These are phyloP conservation scores for Macrotrachela quadricornifera DNA, from an alignment of 1,140 invertebrate genomes.

Conservation along the genomic window DNA sequence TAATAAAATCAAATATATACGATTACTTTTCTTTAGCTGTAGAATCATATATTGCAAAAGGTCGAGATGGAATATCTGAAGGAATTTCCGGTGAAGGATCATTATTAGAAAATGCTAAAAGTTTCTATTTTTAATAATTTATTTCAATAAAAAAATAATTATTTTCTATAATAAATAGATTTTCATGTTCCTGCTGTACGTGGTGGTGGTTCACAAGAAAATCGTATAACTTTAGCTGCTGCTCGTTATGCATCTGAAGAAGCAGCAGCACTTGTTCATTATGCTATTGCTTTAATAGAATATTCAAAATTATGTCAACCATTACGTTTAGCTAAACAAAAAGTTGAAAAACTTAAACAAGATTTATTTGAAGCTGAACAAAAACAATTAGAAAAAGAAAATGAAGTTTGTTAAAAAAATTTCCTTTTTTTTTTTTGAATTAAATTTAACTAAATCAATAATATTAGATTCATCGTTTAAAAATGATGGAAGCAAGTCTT, in stretches of 20 bases:
- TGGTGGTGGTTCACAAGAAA: constrained; percentile 10
- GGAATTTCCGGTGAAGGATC: constrained; percentile 28
- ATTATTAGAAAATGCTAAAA: constrained; percentile 22
- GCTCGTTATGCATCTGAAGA: constrained; percentile 29
- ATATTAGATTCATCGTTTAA: constrained; percentile 1
- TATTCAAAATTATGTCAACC: constrained; percentile 24
- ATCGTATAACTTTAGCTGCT: constrained; percentile 23
- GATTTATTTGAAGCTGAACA: constrained; percentile 28
- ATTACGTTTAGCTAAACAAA: constrained; percentile 19
- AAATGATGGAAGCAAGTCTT: constrained; percentile 4
- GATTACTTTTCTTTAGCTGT: constrained; percentile 17
- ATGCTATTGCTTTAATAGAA: constrained; percentile 29
- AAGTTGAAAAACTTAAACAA: constrained; percentile 20
- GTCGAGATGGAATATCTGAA: constrained; percentile 21
- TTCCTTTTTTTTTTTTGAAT: background rate
- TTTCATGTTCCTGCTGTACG: background rate
- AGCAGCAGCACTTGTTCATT: constrained; percentile 26
- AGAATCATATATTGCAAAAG: constrained; percentile 24
- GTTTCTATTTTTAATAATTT: background rate
- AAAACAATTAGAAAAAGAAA: constrained; percentile 3
- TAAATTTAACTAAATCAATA: background rate
- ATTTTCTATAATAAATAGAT: background rate
- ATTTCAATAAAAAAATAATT: background rate
- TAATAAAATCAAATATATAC: background rate
- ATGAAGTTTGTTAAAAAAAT: constrained; percentile 1